phyloP scores from a whole-genome alignment of 2,113 vertebrate species.

The Phylloscopus whistleri region DNA sequence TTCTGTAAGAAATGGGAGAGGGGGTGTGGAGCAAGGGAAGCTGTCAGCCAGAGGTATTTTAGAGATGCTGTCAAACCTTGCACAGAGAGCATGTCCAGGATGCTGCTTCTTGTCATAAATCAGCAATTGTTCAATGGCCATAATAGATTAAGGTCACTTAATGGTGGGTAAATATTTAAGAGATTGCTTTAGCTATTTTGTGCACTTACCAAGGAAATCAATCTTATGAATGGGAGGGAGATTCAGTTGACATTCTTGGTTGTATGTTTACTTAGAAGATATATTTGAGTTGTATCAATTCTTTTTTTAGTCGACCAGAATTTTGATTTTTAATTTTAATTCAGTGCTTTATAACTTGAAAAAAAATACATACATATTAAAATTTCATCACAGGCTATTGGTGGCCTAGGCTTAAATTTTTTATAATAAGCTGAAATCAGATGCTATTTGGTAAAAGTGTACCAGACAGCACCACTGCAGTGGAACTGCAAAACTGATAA shows the following conservation, averaged over 20 bases:
- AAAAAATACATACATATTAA: background rate
- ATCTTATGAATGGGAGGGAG: background rate
- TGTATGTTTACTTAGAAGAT: background rate
- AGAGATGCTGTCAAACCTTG: background rate
- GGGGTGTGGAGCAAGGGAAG: background rate
- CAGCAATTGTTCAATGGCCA: background rate
- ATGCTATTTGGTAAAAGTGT: too few relatives aligned
- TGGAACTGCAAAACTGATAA: background rate
- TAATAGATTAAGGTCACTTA: background rate
- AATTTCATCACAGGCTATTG: background rate
- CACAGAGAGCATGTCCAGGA: background rate
- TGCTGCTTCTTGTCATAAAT: background rate
- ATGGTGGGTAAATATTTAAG: background rate
- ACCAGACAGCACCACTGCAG: background rate
- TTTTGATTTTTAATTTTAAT: background rate
- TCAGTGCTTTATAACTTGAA: background rate
- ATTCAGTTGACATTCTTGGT: background rate
- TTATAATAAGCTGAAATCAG: background rate
- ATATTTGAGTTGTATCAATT: background rate
- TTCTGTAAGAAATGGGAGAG: background rate
- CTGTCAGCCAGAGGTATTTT: background rate
- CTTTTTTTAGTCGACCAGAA: background rate
- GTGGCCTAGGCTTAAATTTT: background rate
- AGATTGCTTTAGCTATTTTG: background rate
- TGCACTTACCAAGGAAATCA: background rate